These are phyloP conservation scores for Scrobipalpa costella DNA, from an alignment of 2,888 invertebrate species.

Conservation along the genomic window DNA sequence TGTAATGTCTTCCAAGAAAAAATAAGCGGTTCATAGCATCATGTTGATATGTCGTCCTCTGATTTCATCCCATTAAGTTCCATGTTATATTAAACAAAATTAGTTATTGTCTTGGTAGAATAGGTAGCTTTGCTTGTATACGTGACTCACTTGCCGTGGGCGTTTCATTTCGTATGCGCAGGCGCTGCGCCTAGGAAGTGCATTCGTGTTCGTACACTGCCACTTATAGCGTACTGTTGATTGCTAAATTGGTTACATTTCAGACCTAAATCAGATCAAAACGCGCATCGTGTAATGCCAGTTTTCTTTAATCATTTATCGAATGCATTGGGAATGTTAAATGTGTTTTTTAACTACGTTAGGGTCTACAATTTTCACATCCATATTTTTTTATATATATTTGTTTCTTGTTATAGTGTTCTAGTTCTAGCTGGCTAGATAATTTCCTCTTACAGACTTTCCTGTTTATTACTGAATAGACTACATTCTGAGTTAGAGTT, in stretches of 20 bases:
- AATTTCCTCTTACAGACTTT: too few species aligned
- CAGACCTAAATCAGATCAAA: neutral
- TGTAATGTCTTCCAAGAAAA: constrained; percentile 43
- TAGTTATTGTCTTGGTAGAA: constrained; percentile 47
- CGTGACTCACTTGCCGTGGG: constrained; percentile 65
- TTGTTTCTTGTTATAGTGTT: too few species aligned
- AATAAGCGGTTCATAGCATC: constrained; percentile 41
- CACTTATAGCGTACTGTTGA: constrained; percentile 41
- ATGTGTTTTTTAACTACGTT: neutral
- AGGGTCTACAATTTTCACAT: too few species aligned
- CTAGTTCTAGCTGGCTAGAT: too few species aligned
- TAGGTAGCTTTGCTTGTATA: constrained; percentile 33
- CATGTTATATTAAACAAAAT: constrained; percentile 21
- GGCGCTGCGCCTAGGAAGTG: constrained; percentile 68
- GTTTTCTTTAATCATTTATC: too few species aligned
- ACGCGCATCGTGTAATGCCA: neutral
- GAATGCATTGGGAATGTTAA: too few species aligned
- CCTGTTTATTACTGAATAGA: too few species aligned
- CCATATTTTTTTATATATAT: too few species aligned
- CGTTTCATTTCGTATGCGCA: constrained; percentile 66
- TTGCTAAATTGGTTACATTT: constrained; percentile 39
- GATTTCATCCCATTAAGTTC: constrained; percentile 35
- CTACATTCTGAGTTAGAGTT: too few species aligned
- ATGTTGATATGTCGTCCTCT: constrained; percentile 48
- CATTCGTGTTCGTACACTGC: constrained; percentile 52